Evolutionary conservation across 2,797 vertebrate genomes (phyloP), one percentile per base, ranked within the genome.

Genomic region (Scarus forsteni): DNA sequence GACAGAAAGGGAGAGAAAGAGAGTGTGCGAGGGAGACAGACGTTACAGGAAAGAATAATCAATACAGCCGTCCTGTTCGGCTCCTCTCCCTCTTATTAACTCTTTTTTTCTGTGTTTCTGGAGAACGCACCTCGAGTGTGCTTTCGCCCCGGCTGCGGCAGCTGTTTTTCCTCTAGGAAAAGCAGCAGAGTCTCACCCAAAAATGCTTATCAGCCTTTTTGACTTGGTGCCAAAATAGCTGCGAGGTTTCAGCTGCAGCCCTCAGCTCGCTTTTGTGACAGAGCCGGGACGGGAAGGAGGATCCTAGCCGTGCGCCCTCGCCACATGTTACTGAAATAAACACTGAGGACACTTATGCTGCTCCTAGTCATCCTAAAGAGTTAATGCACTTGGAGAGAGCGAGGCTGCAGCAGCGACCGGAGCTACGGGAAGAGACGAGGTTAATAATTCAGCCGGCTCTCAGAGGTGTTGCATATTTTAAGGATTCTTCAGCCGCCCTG

Each of bases 131-230:
- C 59, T 65, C 35, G 48, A 77, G 79, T 73, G 74, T 14, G 14
- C 66, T 88, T 68, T 44, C 44, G 65, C 13, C 13, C 27, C 15
- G 63, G 72, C 66, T 88, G 90, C 87, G 91, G 93, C 94, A 95
- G 94, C 94, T 95, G 94, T 92, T 95, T 95, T 92, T 92, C 92
- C 89, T 94, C 89, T 73, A 92, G 92, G 85, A 83, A 87, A 91
- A 93, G 89, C 91, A 89, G 90, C 81, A 60, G 88, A 89, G 92
- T 94, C 93, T 92, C 92, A 91, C 93, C 92, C 93, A 93, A 94
- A 85, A 92, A 90, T 87, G 92, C 92, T 95, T 94, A 95, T 95
- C 93, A 92, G 92, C 88, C 65, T 91, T 88, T 27, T 94, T 95
- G 94, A 95, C 92, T 94, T 75, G 3, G 83, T 92, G 94, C 94